Base-by-base conservation (phyloP, 1,140 invertebrate genomes). In the Bathynomus jamesi region DNA sequence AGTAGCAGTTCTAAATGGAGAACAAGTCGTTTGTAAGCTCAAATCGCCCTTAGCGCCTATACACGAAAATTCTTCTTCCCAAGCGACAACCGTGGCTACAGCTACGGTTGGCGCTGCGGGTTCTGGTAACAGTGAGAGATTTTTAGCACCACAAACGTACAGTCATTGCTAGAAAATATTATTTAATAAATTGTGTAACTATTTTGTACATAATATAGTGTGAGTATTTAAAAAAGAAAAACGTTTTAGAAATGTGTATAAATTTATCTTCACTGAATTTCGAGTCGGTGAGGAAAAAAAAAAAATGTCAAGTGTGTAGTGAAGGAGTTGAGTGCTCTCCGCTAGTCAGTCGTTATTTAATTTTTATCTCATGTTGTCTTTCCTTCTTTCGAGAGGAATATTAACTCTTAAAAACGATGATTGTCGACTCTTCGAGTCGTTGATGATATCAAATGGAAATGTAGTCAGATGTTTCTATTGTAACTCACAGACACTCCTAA, bases 1-100 rank as follows among this genome's bases (percentile, higher is more conserved):
- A 80, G 89, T 91, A 5, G 90, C 91, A 1, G 90, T 92, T 1
- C 83, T 92, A 17, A 90, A 91, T 80, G 90, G 90, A 0, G 89
- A 92, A 77, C 91, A 90, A 72, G 91, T 93, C 30, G 89, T 92
- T 13, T 91, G 90, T 80, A 89, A 92, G 79, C 82, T 93, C 64
- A 89, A 91, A 81, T 89, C 89, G 27, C 76, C 76, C 0, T 32
- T 77, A 28, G 72, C 76, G 29, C 76, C 76, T 60, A 77, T 77
- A 53, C 70, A 74, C 25, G 73, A 73, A 68, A 69, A 71, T 28
- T 46, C 74, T 10, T 65, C 24, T 27, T 40, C 60, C 30, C 30
- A 46, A 28, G 28, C 17, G n/a, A 31, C 71, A 61, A 40, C 67
- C 70, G 25, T 40, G 62, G 28, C 30, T 13, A 28, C 66, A 64